A percentile compares a stretch with the other conserved stretches of the same genome.
Conservation (phyloP, 2,888 invertebrate genomes). For the Ernsta delagoae region DNA sequence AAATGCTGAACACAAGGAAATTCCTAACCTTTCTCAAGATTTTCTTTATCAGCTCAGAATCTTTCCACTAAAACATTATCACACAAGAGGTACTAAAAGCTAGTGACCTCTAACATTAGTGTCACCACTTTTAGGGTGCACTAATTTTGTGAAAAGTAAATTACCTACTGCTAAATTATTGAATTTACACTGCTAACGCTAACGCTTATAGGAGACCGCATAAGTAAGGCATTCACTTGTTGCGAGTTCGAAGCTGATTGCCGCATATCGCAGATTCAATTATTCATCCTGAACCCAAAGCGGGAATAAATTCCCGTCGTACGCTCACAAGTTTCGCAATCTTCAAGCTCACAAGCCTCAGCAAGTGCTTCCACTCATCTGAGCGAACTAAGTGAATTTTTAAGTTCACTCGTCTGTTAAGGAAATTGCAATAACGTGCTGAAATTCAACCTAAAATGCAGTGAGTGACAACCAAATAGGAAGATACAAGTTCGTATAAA, state of each 20-base stretch:
- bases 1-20: background rate
- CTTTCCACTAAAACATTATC: background rate
- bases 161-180: too few species aligned
- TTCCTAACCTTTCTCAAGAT: background rate
- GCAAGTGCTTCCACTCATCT: conserved; percentile 33
- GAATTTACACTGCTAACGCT: too few species aligned
- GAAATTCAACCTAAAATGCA: conserved; percentile 5
- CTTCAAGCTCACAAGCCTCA: conserved; percentile 29
- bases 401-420: conserved; percentile 35
- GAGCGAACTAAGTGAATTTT: conserved; percentile 37
- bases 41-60: background rate
- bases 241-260: conserved; percentile 19
- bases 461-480: background rate
- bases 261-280: conserved; percentile 26
- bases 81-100: too few species aligned
- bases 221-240: conserved; percentile 19
- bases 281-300: conserved; percentile 21
- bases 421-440: conserved; percentile 25
- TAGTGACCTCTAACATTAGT: too few species aligned
- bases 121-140: too few species aligned
- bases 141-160: too few species aligned
- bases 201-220: too few species aligned
- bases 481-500: background rate
- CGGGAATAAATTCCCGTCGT: conserved; percentile 28
- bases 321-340: conserved; percentile 32